Percentiles rank a stretch among this genome's conserved stretches.
Conservation (phyloP, 2,113 vertebrate genomes). For the Gallinago jamesoni region DNA sequence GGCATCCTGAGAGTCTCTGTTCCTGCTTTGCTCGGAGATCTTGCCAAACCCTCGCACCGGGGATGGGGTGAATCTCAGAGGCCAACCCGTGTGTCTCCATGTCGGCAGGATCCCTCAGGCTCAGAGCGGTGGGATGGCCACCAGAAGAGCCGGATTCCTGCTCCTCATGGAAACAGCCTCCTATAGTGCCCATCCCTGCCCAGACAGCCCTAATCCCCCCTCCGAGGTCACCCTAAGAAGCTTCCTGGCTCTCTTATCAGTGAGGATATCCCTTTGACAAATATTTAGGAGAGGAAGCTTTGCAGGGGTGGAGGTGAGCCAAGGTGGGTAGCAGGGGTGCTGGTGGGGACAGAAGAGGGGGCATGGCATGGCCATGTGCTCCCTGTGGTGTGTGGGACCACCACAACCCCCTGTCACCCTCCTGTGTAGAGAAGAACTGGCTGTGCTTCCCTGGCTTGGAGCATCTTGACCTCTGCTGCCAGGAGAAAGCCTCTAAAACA, state of each 20-base stretch:
- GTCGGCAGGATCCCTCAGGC: not conserved
- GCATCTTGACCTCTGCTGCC: conserved; percentile 17
- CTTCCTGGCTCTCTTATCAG: conserved; percentile 66
- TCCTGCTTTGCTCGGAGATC: not conserved
- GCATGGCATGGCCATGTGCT: fast-evolving
- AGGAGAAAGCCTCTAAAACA: conserved; percentile 30
- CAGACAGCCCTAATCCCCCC: conserved; percentile 69
- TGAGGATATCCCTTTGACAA: conserved; percentile 64
- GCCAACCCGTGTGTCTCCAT: fast-evolving
- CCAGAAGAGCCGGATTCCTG: conserved; percentile 71
- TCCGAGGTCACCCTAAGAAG: conserved; percentile 56
- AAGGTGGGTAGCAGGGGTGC: fast-evolving
- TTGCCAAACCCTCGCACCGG: fast-evolving
- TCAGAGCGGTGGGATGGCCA: not conserved
- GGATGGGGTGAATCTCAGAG: not conserved
- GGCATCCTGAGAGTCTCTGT: not conserved
- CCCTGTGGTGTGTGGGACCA: fast-evolving
- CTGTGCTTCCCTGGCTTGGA: fast-evolving
- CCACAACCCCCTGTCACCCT: fast-evolving
- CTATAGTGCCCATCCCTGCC: conserved; percentile 37
- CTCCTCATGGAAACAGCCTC: conserved; percentile 75
- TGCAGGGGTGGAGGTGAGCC: not conserved
- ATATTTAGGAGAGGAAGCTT: conserved; percentile 56
- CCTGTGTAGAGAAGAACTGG: fast-evolving
- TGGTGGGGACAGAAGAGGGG: not conserved